phyloP scores from a whole-genome alignment of 64 coral and sea anemone species.

The Astreopora myriophthalma region DNA sequence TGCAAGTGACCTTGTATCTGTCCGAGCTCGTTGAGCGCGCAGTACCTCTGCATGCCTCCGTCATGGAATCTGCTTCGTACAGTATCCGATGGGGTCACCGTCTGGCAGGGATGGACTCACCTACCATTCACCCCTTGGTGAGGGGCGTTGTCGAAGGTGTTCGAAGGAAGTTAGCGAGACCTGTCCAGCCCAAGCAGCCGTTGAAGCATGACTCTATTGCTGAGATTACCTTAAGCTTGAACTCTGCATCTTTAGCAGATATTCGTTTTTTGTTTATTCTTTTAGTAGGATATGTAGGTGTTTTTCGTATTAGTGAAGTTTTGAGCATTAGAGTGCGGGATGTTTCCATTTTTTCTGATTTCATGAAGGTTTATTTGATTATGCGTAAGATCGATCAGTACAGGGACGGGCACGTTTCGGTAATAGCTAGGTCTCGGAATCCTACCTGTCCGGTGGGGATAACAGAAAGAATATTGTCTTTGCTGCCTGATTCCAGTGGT shows the following conservation, averaged over 20 bases:
- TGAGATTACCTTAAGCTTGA: neutral
- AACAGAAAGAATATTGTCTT: constrained; percentile 1
- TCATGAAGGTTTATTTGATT: constrained; percentile 17
- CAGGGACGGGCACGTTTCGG: constrained; percentile 9
- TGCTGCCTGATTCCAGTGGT: neutral
- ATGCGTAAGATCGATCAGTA: constrained; percentile 57
- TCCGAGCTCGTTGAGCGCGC: constrained; percentile 17
- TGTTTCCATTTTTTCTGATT: neutral
- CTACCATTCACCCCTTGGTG: constrained; percentile 59
- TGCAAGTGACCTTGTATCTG: constrained; percentile 59
- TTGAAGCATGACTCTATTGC: neutral
- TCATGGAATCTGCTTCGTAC: constrained; percentile 43
- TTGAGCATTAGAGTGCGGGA: constrained; percentile 22
- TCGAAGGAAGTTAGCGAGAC: constrained; percentile 48
- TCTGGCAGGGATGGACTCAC: constrained; percentile 16
- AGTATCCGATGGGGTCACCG: constrained; percentile 67
- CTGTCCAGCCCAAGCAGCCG: constrained; percentile 39
- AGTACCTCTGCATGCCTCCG: constrained; percentile 1
- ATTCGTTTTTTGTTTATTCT: constrained; percentile 61
- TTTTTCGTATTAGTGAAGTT: constrained; percentile 45
- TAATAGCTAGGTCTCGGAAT: constrained; percentile 8
- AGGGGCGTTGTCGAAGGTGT: constrained; percentile 31
- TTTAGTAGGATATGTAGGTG: constrained; percentile 44
- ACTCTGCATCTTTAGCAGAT: neutral
- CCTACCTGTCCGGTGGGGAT: neutral